Evolutionary conservation across 2,888 invertebrate species (phyloP).

Genomic region (Drosophila subquinaria): DNA sequence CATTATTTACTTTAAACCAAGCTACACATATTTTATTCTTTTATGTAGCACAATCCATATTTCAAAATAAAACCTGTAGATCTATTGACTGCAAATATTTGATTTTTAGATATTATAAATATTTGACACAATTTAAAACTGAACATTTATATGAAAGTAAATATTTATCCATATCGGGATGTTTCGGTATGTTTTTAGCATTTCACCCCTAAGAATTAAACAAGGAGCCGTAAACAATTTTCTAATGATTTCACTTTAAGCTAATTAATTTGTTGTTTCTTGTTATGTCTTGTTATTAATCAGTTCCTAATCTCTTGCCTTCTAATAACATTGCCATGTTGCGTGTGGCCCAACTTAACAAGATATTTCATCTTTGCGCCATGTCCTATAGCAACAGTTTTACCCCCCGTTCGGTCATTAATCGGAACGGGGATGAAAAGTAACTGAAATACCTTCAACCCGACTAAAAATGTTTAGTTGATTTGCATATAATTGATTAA

Average conservation of each 20-base stretch:
- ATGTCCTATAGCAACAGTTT: constrained; percentile 19
- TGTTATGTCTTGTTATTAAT: constrained; percentile 23
- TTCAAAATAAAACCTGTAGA: no score
- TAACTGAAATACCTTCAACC: background rate
- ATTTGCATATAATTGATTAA: constrained; percentile 65
- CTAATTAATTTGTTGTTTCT: constrained; percentile 15
- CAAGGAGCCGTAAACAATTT: background rate
- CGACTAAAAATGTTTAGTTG: constrained; percentile 40
- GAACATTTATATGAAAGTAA: no score
- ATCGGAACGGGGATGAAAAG: background rate
- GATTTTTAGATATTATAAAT: no score
- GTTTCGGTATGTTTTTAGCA: background rate
- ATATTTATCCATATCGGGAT: no score
- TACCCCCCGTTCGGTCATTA: background rate
- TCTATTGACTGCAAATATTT: no score
- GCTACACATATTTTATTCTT: background rate
- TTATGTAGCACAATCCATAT: no score
- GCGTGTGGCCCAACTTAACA: constrained; percentile 22
- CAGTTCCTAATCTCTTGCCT: constrained; percentile 12
- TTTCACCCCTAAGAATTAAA: background rate
- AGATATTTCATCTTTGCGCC: constrained; percentile 21
- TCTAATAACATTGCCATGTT: constrained; percentile 8
- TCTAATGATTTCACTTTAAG: constrained; percentile 7
- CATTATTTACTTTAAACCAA: background rate
- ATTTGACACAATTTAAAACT: no score